Evolutionary conservation across 2,113 vertebrate species (phyloP).

Genomic region (Oreotrochilus melanogaster): DNA sequence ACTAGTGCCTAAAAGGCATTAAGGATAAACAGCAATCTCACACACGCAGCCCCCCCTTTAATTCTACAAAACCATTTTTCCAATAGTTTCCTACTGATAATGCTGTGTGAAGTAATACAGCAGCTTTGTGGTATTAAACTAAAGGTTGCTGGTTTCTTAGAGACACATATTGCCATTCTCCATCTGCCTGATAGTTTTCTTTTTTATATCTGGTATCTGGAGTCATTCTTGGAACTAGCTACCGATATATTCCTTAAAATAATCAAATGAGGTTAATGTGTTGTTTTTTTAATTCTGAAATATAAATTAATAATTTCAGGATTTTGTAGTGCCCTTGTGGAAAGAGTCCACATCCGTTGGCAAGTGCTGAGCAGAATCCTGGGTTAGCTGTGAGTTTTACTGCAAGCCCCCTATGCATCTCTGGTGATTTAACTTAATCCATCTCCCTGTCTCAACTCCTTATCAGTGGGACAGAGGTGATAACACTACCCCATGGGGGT

Average conservation of each 20-base stretch:
- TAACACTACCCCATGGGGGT: not conserved
- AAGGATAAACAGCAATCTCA: not conserved
- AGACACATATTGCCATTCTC: not conserved
- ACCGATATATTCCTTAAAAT: conserved; percentile 4
- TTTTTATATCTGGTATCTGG: not conserved
- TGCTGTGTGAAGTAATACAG: not conserved
- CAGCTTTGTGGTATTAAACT: not conserved
- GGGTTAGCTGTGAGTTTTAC: not conserved
- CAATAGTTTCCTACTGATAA: not conserved
- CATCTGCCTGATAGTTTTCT: not conserved
- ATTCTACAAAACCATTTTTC: not conserved
- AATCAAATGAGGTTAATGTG: not conserved
- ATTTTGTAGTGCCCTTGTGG: not conserved
- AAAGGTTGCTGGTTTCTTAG: not conserved
- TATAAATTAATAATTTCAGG: not conserved
- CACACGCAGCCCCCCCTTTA: not conserved
- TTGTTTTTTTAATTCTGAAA: not conserved
- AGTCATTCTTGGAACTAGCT: not conserved
- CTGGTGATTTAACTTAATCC: not conserved
- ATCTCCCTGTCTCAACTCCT: not conserved
- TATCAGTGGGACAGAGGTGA: not conserved
- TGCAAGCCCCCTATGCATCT: not conserved
- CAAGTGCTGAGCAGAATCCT: not conserved
- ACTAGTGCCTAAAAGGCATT: not conserved
- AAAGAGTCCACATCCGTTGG: not conserved